Evolutionary conservation across 1,140 invertebrate species (phyloP).

Genomic region (Calosoma granatense): DNA sequence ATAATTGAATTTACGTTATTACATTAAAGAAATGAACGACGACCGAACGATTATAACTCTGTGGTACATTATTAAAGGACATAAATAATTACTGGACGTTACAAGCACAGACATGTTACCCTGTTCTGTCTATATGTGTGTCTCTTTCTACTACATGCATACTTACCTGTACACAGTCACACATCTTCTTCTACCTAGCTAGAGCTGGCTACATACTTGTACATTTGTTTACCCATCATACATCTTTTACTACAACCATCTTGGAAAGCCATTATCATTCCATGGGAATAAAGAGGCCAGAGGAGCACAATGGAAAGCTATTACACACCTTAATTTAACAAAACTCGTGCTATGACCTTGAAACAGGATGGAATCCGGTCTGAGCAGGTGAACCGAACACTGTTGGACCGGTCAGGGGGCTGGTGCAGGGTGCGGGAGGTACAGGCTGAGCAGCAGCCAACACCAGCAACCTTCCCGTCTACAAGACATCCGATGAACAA

Average conservation of each 20-base stretch:
- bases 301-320: slow-evolving; percentile 3
- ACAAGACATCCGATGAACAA: neutral
- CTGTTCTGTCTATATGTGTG: neutral
- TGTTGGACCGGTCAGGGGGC: neutral
- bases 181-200: neutral
- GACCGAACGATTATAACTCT: neutral
- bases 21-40: neutral
- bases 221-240: slow-evolving; percentile 5
- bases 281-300: slow-evolving; percentile 3
- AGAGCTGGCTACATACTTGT: neutral
- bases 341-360: slow-evolving; percentile 1
- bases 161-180: neutral
- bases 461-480: neutral
- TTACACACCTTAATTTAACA: slow-evolving; percentile 9
- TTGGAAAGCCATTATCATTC: slow-evolving; percentile 4
- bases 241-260: neutral
- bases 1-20: neutral
- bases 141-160: neutral
- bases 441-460: neutral
- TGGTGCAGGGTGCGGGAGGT: neutral
- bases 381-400: neutral
- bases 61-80: neutral
- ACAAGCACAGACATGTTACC: no score
- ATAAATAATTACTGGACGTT: neutral
- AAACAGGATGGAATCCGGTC: slow-evolving; percentile 5